Evolutionary conservation across 1,140 invertebrate species (phyloP).

Genomic region (Heliconius eleuchia): DNA sequence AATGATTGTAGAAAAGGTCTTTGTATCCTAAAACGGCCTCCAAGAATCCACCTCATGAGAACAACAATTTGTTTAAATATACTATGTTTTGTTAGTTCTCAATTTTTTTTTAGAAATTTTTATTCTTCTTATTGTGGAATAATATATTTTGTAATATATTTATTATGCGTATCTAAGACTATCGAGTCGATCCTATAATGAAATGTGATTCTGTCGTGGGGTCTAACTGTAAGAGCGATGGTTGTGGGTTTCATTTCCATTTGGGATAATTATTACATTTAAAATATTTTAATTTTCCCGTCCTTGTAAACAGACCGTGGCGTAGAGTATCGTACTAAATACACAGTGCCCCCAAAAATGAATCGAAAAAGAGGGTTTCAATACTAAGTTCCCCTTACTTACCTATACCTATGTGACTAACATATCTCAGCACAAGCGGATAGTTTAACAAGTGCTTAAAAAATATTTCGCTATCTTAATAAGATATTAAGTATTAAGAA

Average conservation of each 20-base stretch:
- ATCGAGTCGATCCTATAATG: no score
- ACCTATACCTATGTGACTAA: no score
- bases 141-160: neutral
- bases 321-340: no score
- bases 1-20: neutral
- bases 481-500: constrained; percentile 12
- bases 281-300: no score
- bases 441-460: constrained; percentile 7
- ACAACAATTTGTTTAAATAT: neutral
- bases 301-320: no score
- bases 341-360: no score
- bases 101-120: neutral
- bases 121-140: neutral
- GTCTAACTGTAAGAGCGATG: no score
- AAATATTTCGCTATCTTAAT: constrained; percentile 14
- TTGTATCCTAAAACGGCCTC: neutral
- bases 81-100: neutral
- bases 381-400: no score
- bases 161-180: no score
- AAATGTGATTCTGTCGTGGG: no score
- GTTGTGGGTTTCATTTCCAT: neutral
- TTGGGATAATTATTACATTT: no score
- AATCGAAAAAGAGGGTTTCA: no score
- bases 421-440: neutral
- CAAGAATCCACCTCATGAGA: constrained; percentile 4